Evolutionary conservation across 2,888 invertebrate species (phyloP).

Genomic region (Oxystoma pomonae): DNA sequence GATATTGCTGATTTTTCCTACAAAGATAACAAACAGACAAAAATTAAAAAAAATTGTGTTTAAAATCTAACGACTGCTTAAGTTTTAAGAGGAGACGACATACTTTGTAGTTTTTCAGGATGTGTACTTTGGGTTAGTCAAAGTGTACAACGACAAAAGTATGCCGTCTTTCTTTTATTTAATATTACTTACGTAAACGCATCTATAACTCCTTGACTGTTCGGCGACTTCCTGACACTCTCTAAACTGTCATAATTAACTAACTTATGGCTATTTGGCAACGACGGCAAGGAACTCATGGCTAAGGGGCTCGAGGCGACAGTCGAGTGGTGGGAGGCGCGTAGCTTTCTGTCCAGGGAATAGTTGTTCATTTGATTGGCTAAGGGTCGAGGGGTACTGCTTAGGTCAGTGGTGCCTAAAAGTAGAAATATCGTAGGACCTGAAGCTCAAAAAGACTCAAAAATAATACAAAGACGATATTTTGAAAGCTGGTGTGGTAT

Average conservation of each 20-base stretch:
- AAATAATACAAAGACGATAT: too few species aligned
- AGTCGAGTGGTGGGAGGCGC: slow-evolving; percentile 46
- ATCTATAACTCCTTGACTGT: slow-evolving; percentile 40
- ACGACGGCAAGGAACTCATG: slow-evolving; percentile 57
- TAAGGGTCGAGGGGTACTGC: slow-evolving; percentile 33
- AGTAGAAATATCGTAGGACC: too few species aligned
- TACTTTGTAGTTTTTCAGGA: too few species aligned
- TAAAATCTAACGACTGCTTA: too few species aligned
- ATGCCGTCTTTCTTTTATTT: neutral
- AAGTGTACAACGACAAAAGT: neutral
- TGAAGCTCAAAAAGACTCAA: too few species aligned
- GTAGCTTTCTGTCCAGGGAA: slow-evolving; percentile 54
- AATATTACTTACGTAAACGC: slow-evolving; percentile 39
- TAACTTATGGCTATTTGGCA: slow-evolving; percentile 50
- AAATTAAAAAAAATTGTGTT: too few species aligned
- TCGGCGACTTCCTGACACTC: slow-evolving; percentile 49
- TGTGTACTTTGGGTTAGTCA: neutral
- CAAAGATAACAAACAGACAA: neutral
- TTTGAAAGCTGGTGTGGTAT: too few species aligned
- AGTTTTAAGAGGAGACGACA: too few species aligned
- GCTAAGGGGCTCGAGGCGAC: slow-evolving; percentile 57
- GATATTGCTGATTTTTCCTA: slow-evolving; percentile 43
- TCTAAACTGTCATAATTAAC: slow-evolving; percentile 47
- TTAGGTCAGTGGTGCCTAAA: slow-evolving; percentile 54
- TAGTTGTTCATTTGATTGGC: slow-evolving; percentile 46